Base-by-base conservation (phyloP, 2,113 vertebrate species). In the Etheostoma cragini region DNA sequence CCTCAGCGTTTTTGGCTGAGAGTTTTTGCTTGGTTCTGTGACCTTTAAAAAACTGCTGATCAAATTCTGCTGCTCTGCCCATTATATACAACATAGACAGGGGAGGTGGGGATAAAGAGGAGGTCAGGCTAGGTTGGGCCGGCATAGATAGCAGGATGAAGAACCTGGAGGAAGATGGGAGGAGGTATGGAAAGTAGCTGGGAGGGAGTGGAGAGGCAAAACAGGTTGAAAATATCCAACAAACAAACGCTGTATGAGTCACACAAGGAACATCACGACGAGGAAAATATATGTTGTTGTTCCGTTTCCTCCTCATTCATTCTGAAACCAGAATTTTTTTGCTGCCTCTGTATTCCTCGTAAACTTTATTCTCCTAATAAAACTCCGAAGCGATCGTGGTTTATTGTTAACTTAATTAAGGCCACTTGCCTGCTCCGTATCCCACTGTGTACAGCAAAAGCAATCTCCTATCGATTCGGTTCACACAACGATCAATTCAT, bases 361-460 rank as follows among this genome's bases (percentile, higher is more conserved):
- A 84, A 92, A 91, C 84, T 90, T 91, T 86, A 91, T 67, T 80
- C 76, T 78, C 47, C 84, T 72, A 86, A 88, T 92, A 89, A 91
- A 93, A 92, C 87, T 87, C 88, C 0, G 42, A 76, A 72, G 85
- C 83, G 47, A 80, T 88, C 22, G 56, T 78, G 88, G 90, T 92
- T 93, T 87, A 92, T 87, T 89, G 91, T 88, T 91, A 93, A 92
- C 91, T 94, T 92, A 94, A 94, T 94, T 91, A 94, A 91, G 86
- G 81, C 89, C 17, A 65, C 76, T 78, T 84, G 84, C 85, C 87
- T 73, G 86, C 67, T 22, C 87, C 76, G 82, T 78, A 80, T 86
- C 83, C 88, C 89, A 74, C 92, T 86, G 92, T 88, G 90, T 82
- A 77, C 86, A 69, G 91, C 88, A 90, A 90, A 91, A 90, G 89